Percentiles rank a stretch among this genome's conserved stretches.
These are phyloP conservation scores for Lethrus apterus DNA, from an alignment of 1,140 invertebrate genomes.

Conservation along the genomic window DNA sequence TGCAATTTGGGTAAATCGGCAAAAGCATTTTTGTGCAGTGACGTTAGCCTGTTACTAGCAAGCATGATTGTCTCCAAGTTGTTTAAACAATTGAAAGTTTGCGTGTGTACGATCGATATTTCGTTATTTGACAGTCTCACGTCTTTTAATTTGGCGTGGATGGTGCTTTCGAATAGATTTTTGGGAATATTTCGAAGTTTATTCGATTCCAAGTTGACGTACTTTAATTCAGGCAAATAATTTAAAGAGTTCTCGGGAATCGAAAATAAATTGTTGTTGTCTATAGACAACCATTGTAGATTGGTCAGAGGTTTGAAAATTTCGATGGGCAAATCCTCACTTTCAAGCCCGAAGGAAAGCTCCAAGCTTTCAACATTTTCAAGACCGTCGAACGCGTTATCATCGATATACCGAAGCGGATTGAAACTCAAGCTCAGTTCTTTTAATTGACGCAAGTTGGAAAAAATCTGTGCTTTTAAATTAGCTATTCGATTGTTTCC, in stretches of 20 bases:
- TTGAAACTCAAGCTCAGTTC: slow-evolving; percentile 87
- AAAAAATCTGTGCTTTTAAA: slow-evolving; percentile 66
- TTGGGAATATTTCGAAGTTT: slow-evolving; percentile 54
- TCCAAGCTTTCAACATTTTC: slow-evolving; percentile 73
- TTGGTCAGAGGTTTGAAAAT: slow-evolving; percentile 61
- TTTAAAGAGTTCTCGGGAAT: slow-evolving; percentile 55
- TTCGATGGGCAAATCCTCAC: slow-evolving; percentile 67
- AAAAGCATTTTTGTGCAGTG: slow-evolving; percentile 52
- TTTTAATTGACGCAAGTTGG: slow-evolving; percentile 59
- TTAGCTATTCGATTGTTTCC: slow-evolving; percentile 76
- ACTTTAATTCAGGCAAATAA: slow-evolving; percentile 61
- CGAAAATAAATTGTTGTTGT: slow-evolving; percentile 77
- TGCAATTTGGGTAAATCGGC: slow-evolving; percentile 57
- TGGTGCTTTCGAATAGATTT: slow-evolving; percentile 57
- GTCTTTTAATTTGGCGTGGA: slow-evolving; percentile 68
- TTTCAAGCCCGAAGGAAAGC: slow-evolving; percentile 74
- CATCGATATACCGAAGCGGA: slow-evolving; percentile 68
- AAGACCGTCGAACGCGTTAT: slow-evolving; percentile 67
- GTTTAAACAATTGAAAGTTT: slow-evolving; percentile 56
- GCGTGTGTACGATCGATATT: slow-evolving; percentile 50
- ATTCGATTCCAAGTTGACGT: slow-evolving; percentile 83
- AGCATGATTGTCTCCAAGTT: slow-evolving; percentile 63
- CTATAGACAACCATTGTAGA: slow-evolving; percentile 76
- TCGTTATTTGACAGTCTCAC: slow-evolving; percentile 70
- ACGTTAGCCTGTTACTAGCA: slow-evolving; percentile 61